These are phyloP conservation scores for Glyphotaelius pellucidus DNA, from an alignment of 2,888 invertebrate species.

Conservation along the genomic window DNA sequence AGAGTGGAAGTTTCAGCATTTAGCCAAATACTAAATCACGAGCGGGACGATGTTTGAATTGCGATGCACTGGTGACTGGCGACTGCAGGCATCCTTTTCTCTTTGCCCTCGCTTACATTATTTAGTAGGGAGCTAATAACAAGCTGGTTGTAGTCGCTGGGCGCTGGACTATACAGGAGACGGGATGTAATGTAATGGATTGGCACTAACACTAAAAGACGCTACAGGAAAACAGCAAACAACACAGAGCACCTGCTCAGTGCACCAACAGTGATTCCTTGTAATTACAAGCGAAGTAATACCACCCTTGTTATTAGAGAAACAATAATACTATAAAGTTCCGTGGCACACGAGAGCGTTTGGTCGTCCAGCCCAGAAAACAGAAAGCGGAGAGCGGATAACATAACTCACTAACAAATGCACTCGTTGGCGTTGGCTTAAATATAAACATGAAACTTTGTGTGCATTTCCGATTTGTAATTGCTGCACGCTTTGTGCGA, in stretches of 20 bases:
- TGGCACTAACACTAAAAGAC: background rate
- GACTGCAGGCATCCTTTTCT: background rate
- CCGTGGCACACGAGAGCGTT: conserved; percentile 4
- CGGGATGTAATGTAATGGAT: background rate
- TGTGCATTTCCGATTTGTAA: conserved; percentile 47
- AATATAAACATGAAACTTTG: conserved; percentile 13
- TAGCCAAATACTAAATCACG: background rate
- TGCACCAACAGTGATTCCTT: background rate
- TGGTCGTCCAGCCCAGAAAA: background rate
- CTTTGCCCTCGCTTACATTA: background rate
- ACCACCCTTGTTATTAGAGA: background rate
- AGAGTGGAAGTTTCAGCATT: background rate
- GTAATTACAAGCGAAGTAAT: background rate
- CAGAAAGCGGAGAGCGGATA: background rate
- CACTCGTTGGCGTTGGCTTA: background rate
- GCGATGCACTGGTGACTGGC: background rate
- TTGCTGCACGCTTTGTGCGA: conserved; percentile 24
- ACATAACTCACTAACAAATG: conserved; percentile 38
- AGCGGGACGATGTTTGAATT: background rate
- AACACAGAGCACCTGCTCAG: background rate
- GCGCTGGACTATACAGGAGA: no score
- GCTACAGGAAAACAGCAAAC: background rate
- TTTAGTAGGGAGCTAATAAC: background rate
- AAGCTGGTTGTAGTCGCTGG: background rate
- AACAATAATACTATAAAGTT: background rate